A percentile compares a stretch with the other conserved stretches of the same genome.
Conservation (phyloP, 2,888 invertebrate species). For the Microplitis manilae region DNA sequence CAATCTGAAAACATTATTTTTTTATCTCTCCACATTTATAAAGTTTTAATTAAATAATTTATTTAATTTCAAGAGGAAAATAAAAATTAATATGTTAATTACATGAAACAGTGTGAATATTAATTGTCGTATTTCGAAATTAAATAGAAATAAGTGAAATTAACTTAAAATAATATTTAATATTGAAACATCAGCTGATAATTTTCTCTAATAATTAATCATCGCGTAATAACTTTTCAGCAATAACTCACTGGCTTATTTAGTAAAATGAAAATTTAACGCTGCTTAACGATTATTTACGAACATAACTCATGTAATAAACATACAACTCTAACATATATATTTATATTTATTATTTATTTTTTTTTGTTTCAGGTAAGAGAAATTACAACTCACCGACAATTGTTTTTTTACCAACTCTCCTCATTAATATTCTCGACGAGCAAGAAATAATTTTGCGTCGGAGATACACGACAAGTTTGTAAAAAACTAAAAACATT, state of each 20-base stretch:
- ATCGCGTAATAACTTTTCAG: not conserved
- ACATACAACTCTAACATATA: slow-evolving; percentile 9
- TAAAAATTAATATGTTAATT: too few species aligned
- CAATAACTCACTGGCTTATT: slow-evolving; percentile 15
- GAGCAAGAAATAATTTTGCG: not conserved
- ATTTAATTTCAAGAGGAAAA: too few species aligned
- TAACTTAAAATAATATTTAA: too few species aligned
- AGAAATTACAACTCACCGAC: slow-evolving; percentile 24
- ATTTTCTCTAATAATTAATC: not conserved
- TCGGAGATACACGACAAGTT: not conserved
- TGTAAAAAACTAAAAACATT: not conserved
- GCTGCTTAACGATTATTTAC: slow-evolving; percentile 34
- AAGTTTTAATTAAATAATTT: not conserved
- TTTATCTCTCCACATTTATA: not conserved
- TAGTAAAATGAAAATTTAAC: slow-evolving; percentile 33
- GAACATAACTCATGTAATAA: slow-evolving; percentile 17
- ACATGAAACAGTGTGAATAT: too few species aligned
- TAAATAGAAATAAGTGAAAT: too few species aligned
- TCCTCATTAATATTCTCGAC: not conserved
- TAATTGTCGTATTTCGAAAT: too few species aligned
- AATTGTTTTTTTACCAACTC: slow-evolving; percentile 15
- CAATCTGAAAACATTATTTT: not conserved
- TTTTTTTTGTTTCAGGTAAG: slow-evolving; percentile 58
- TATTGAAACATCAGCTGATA: too few species aligned
- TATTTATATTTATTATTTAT: slow-evolving; percentile 25